These are phyloP conservation scores for Macropus fuliginosus DNA, from an alignment of 2,797 vertebrate genomes.

Conservation along the genomic window DNA sequence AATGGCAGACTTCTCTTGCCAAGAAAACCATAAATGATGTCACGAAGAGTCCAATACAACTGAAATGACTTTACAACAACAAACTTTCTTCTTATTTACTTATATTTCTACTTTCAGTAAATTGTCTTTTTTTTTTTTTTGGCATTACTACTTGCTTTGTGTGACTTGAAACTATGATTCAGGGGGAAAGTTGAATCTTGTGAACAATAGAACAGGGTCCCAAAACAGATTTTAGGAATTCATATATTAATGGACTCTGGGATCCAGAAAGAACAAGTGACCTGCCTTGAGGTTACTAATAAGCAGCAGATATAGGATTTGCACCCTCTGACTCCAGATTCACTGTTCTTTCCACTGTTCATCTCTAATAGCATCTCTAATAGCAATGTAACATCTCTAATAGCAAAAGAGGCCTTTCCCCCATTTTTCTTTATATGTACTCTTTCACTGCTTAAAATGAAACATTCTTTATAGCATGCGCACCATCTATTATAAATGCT, in stretches of 20 bases:
- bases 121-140: not conserved
- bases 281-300: not conserved
- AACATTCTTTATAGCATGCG: constrained; percentile 43
- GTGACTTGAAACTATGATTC: not conserved
- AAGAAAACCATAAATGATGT: not conserved
- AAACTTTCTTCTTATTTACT: not conserved
- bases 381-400: not conserved
- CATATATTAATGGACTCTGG: not conserved
- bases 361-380: not conserved
- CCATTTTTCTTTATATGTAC: not conserved
- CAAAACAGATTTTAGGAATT: not conserved
- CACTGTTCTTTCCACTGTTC: constrained; percentile 5
- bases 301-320: not conserved
- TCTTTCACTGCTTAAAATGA: constrained; percentile 38
- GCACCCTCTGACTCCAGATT: not conserved
- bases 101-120: not conserved
- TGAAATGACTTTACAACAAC: not conserved
- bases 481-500: constrained; percentile 38
- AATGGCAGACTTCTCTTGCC: not conserved
- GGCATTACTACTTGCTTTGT: not conserved
- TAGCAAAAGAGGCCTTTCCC: not conserved
- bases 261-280: not conserved
- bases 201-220: too few species aligned
- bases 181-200: not conserved
- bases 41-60: not conserved